A percentile compares a stretch with the other conserved stretches of the same genome.
Evolutionary conservation across 2,797 vertebrate genomes (phyloP).

Genomic region (Notamacropus eugenii): DNA sequence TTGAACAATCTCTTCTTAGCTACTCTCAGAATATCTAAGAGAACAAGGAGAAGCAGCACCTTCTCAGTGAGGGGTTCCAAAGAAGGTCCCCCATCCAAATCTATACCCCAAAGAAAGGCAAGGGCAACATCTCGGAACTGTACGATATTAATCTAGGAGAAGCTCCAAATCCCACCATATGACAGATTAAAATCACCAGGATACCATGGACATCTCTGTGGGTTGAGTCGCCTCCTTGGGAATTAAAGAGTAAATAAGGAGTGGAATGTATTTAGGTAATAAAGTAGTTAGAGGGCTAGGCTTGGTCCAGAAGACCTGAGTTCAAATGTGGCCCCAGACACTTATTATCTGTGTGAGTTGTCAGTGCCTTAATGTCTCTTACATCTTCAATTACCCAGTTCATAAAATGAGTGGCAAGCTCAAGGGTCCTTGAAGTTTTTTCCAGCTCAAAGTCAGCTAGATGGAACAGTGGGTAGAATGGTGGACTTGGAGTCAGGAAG

Average conservation of each 20-base stretch:
- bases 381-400: neutral
- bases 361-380: slow-evolving; percentile 22
- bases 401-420: slow-evolving; percentile 2
- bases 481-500: neutral
- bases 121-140: neutral
- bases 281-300: neutral
- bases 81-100: neutral
- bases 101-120: neutral
- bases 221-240: neutral
- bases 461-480: neutral
- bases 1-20: slow-evolving; percentile 49
- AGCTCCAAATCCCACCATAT: neutral
- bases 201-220: neutral
- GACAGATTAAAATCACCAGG: neutral
- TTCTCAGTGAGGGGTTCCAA: neutral
- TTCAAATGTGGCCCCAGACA: slow-evolving; percentile 9
- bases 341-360: neutral
- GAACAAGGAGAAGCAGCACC: neutral
- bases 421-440: neutral
- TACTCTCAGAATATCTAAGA: slow-evolving; percentile 9
- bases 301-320: neutral
- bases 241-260: neutral
- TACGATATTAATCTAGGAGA: neutral
- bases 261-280: neutral
- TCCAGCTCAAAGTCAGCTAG: neutral